A percentile compares a stretch with the other conserved stretches of the same genome.
phyloP scores from a whole-genome alignment of 2,888 invertebrate genomes.

The Cataglyphis livida region DNA sequence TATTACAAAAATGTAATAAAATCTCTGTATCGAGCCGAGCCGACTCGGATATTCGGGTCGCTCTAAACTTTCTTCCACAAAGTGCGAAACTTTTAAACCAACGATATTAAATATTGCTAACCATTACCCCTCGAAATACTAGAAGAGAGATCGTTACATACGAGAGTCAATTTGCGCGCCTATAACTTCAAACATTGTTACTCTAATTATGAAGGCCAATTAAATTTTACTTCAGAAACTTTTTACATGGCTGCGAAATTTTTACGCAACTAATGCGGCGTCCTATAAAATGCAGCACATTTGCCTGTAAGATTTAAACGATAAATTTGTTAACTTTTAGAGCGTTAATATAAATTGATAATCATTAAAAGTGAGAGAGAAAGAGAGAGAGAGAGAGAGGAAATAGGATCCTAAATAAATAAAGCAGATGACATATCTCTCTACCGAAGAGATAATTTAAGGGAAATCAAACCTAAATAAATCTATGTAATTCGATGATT shows the following conservation, averaged over 20 bases:
- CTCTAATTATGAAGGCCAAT: conserved; percentile 38
- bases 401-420: conserved; percentile 5
- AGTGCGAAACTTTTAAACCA: conserved; percentile 46
- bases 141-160: conserved; percentile 38
- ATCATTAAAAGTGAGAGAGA: neutral
- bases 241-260: conserved; percentile 31
- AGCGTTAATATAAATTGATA: neutral
- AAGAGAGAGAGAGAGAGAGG: neutral
- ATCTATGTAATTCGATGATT: conserved; percentile 39
- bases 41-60: neutral
- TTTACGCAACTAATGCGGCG: neutral
- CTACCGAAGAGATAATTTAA: conserved; percentile 17
- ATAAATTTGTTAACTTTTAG: neutral
- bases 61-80: conserved; percentile 37
- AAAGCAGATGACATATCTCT: neutral
- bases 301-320: neutral
- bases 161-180: conserved; percentile 45
- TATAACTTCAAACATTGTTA: conserved; percentile 50
- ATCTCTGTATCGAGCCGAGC: conserved; percentile 7
- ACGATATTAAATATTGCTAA: conserved; percentile 45
- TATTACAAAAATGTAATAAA: conserved; percentile 34
- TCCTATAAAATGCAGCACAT: neutral
- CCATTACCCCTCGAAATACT: conserved; percentile 17
- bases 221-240: conserved; percentile 30
- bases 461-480: neutral